Evolutionary conservation across 2,113 vertebrate species (phyloP), one percentile per base, ranked within the genome.

Genomic region (Cyprinodon variegatus): DNA sequence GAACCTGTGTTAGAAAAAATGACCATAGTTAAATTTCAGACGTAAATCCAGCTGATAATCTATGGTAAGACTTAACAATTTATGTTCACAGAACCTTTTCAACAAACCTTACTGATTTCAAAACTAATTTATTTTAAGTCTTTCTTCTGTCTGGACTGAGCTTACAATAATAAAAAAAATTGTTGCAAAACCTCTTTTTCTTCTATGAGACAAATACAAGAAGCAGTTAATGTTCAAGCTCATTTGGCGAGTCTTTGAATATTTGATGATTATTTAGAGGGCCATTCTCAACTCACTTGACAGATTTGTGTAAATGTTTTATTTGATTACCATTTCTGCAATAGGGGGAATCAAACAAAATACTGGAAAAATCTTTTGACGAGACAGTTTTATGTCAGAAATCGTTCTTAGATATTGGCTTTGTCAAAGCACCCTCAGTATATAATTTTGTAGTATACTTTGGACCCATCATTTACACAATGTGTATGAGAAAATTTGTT

Each of bases 231-330:
- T 20, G 20, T 57, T 57, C 14, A 57, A 57, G 50, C 50, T 57
- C 17, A 57, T 15, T 57, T 57, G 50, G 3, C 0, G 50, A 57
- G 8, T n/a, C 50, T 57, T 57, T 57, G 17, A 57, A n/a, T 57
- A 20, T 10, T 57, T 57, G 4, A 57, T 10, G 6, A 57, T 9
- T 20, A 57, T 57, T 57, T 3, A 57, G 20, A 57, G 20, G 8
- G 15, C 20, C 20, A n/a, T 8, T 57, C 17, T 20, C n/a, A 8
- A 6, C 5, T 6, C 50, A n/a, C 20, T 20, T 57, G 50, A 57
- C 50, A 57, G 50, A 57, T 57, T n/a, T 57, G 50, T 57, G 20
- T 57, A 57, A 57, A 57, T 57, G 50, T 57, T 57, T 57, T 57
- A 57, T 57, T 57, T 57, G 50, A 9, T 57, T 57, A 57, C 50